Percentiles rank a stretch among this genome's conserved stretches.
phyloP scores from a whole-genome alignment of 2,113 vertebrate genomes.

The Dromaius novaehollandiae region DNA sequence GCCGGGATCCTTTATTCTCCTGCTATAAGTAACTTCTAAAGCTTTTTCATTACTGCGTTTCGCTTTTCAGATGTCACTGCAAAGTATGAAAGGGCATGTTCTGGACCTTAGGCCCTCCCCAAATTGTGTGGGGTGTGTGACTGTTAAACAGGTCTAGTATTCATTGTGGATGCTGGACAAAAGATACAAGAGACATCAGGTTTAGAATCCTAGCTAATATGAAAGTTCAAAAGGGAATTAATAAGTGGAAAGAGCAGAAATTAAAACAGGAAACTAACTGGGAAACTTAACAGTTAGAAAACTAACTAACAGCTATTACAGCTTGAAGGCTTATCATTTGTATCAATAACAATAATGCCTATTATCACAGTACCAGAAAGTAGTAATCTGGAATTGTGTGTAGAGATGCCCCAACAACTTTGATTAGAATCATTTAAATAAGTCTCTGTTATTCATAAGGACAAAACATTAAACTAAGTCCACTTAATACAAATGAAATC shows the following conservation, averaged over 20 bases:
- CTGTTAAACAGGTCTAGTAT: not conserved
- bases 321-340: not conserved
- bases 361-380: not conserved
- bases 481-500: not conserved
- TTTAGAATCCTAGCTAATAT: not conserved
- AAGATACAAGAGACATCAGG: not conserved
- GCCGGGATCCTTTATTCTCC: not conserved
- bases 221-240: not conserved
- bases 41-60: not conserved
- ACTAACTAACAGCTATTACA: not conserved
- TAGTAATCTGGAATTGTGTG: not conserved
- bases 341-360: not conserved
- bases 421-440: not conserved
- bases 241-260: not conserved
- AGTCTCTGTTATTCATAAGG: not conserved
- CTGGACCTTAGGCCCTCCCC: not conserved
- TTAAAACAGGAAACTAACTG: not conserved
- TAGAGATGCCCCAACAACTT: not conserved
- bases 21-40: not conserved
- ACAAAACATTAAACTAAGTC: not conserved
- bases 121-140: not conserved
- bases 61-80: not conserved
- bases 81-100: not conserved
- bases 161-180: not conserved
- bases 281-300: not conserved